Evolutionary conservation across 92 coral and sea anemone species (phyloP).

Genomic region (Meandrina meandrites): DNA sequence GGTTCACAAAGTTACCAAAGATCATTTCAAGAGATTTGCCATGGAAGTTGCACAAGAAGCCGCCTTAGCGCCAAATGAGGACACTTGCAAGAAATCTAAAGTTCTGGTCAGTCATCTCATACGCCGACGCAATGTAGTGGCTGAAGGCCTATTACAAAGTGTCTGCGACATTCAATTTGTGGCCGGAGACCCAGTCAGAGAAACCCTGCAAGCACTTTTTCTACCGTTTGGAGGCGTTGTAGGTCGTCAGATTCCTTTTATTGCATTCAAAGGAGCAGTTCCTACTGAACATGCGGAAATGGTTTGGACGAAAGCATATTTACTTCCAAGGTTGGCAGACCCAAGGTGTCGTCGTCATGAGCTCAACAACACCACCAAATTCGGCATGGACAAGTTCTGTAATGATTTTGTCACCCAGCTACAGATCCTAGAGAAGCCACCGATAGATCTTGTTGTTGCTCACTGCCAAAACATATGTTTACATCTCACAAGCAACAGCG

Average conservation of each 20-base stretch:
- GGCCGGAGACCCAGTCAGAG: conserved; percentile 21
- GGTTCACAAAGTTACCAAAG: conserved; percentile 28
- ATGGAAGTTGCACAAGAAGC: conserved; percentile 51
- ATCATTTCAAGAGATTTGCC: conserved; percentile 49
- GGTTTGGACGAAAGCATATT: conserved; percentile 65
- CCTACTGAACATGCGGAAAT: not conserved
- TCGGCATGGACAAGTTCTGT: not conserved
- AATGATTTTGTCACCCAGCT: not conserved
- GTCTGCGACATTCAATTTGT: conserved; percentile 55
- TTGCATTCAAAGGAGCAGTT: conserved; percentile 60
- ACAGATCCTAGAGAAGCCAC: conserved; percentile 34
- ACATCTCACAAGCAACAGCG: not conserved
- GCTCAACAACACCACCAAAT: not conserved
- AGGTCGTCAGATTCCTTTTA: conserved; percentile 25
- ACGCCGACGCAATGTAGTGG: conserved; percentile 14
- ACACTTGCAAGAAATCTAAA: conserved; percentile 51
- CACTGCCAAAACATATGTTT: conserved; percentile 65
- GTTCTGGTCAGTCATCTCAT: conserved; percentile 44
- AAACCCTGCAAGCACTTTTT: conserved; percentile 22
- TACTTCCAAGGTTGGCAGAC: conserved; percentile 48
- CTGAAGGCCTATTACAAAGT: conserved; percentile 21
- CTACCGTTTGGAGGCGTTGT: conserved; percentile 35
- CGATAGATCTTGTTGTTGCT: conserved; percentile 43
- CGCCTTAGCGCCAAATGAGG: not conserved
- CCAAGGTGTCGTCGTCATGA: not conserved